These are phyloP conservation scores for Heliothis subflexa DNA, from an alignment of 1,140 invertebrate genomes.

Conservation along the genomic window DNA sequence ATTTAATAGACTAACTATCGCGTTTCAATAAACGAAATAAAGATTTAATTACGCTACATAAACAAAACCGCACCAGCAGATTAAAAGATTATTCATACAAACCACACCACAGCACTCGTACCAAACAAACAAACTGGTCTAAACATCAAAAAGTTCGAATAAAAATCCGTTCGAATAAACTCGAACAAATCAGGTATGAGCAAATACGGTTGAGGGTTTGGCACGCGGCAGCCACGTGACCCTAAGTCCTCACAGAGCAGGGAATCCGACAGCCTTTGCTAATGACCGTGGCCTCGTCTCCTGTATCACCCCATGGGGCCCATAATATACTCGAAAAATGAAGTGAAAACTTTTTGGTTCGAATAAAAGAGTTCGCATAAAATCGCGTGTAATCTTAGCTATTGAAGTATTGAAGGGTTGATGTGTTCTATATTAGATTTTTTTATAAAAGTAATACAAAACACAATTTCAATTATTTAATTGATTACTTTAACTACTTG, in stretches of 20 bases:
- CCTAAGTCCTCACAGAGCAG: conserved; percentile 49
- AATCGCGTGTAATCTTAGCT: background rate
- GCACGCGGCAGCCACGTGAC: conserved; percentile 64
- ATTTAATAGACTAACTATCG: too few relatives aligned
- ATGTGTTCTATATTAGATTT: background rate
- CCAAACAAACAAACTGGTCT: conserved; percentile 15
- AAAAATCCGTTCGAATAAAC: conserved; percentile 24
- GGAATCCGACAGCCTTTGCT: conserved; percentile 72
- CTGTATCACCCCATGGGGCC: conserved; percentile 7
- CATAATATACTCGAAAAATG: conserved; percentile 28
- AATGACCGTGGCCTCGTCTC: conserved; percentile 65
- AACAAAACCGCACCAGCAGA: background rate
- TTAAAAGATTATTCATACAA: conserved; percentile 17
- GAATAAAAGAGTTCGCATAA: background rate
- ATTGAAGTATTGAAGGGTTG: background rate
- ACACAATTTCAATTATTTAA: too few relatives aligned
- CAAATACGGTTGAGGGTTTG: conserved; percentile 57
- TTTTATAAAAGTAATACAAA: too few relatives aligned
- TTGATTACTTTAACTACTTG: too few relatives aligned
- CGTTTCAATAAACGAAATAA: background rate
- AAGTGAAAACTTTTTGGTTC: conserved; percentile 11
- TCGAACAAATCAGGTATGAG: conserved; percentile 76
- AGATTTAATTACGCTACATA: background rate
- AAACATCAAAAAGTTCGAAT: conserved; percentile 18
- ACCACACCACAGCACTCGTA: background rate